Conservation (phyloP, 1,140 invertebrate species). For the Anoplolepis gracilipes region DNA sequence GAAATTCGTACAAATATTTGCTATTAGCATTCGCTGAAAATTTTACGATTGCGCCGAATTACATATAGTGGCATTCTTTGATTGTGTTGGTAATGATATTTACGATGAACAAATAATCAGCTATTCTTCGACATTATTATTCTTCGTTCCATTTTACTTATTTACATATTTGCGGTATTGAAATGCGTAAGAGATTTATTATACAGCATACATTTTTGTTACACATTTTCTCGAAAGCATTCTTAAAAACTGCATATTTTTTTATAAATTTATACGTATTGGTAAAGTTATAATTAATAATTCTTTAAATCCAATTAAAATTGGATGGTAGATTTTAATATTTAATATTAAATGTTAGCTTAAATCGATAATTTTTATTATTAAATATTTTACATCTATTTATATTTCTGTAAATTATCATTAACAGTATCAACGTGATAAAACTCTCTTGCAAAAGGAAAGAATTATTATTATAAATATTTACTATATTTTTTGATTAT, state of each 20-base stretch:
- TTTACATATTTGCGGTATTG: constrained; percentile 16
- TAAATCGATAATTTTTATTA: background rate
- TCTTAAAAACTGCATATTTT: background rate
- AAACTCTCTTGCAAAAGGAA: no score
- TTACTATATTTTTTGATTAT: background rate
- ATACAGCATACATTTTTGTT: constrained; percentile 12
- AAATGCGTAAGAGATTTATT: constrained; percentile 15
- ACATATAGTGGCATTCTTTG: constrained; percentile 24
- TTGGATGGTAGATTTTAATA: background rate
- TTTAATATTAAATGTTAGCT: background rate
- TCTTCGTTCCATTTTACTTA: constrained; percentile 17
- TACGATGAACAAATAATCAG: constrained; percentile 43
- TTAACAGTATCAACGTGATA: no score
- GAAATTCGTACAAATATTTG: constrained; percentile 43
- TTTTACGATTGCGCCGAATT: constrained; percentile 43
- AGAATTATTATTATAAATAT: no score
- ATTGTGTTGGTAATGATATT: constrained; percentile 41
- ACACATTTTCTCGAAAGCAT: background rate
- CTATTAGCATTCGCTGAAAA: constrained; percentile 52
- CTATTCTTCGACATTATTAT: constrained; percentile 24
- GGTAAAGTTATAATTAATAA: background rate
- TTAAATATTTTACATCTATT: background rate
- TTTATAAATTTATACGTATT: background rate
- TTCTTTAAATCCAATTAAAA: background rate
- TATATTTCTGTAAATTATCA: no score